Evolutionary conservation across 2,113 vertebrate species (phyloP).

Genomic region (Silurus meridionalis): DNA sequence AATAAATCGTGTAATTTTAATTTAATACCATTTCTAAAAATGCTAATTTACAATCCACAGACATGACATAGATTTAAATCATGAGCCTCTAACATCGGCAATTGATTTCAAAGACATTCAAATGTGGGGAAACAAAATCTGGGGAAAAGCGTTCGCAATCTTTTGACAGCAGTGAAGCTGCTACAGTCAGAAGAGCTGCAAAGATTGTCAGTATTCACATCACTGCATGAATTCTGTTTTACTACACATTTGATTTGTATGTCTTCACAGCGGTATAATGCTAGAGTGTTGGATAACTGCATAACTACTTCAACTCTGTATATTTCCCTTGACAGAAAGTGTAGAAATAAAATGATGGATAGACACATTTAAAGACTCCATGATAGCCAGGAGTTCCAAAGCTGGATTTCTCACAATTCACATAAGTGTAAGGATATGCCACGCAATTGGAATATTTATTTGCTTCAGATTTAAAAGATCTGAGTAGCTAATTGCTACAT

Average conservation of each 20-base stretch:
- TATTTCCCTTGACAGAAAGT: constrained; percentile 55
- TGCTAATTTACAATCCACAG: not conserved
- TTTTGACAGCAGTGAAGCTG: constrained; percentile 42
- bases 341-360: constrained; percentile 53
- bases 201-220: constrained; percentile 52
- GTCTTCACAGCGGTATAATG: constrained; percentile 39
- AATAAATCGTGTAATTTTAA: not conserved
- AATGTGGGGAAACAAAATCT: constrained; percentile 29
- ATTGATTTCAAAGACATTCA: constrained; percentile 25
- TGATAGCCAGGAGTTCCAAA: constrained; percentile 57
- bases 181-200: constrained; percentile 35
- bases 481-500: constrained; percentile 27
- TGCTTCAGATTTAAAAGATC: constrained; percentile 27
- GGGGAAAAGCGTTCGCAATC: constrained; percentile 30
- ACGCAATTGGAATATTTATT: not conserved
- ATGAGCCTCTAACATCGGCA: not conserved
- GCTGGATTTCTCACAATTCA: constrained; percentile 56
- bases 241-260: constrained; percentile 50
- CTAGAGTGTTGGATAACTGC: constrained; percentile 53
- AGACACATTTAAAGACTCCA: constrained; percentile 55
- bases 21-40: not conserved
- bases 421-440: not conserved
- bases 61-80: not conserved
- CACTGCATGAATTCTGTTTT: constrained; percentile 45
- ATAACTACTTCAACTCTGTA: constrained; percentile 54